Base-by-base conservation (phyloP, 2,797 vertebrate genomes). In the Catostomus latipinnis region DNA sequence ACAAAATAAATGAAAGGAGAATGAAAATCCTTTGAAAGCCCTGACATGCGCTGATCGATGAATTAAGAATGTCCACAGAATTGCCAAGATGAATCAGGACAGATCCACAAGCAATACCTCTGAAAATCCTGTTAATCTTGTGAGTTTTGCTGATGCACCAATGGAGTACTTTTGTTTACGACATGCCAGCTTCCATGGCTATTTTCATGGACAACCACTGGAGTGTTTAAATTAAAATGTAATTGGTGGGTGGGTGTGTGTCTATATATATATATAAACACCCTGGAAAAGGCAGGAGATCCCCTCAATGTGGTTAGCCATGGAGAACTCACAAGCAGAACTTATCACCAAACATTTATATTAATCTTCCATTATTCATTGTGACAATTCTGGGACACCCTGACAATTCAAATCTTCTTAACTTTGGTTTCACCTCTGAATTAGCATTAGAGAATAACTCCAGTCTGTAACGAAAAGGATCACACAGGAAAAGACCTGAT, bases 71-170 rank as follows among this genome's bases (percentile, higher is more conserved):
- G 49, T 14, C 16, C 60, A 66, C 14, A 13, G n/a, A 11, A n/a
- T 14, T 71, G 58, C 68, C 2, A 6, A 22, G 43, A 63, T 14
- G 8, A 75, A 66, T 66, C 50, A 45, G 4, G 0, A 61, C 11
- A 68, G 54, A 78, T 78, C 58, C 58, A 71, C 60, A 50, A 46
- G 68, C 70, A 62, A 56, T 62, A 71, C 57, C 49, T 63, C 4
- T 8, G 57, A n/a, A 78, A 78, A 78, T 71, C 14, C 66, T 49
- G 71, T 62, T 78, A 45, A 70, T 62, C 56, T 71, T 1, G 1
- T 16, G 22, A 71, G 57, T 22, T 8, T 53, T 3, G 22, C 76
- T 48, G 76, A 62, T 58, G 56, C 48, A 78, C 14, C 58, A 78
- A 68, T 46, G 9, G 12, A 69, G 68, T 71, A 71, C 12, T 18